phyloP scores from a whole-genome alignment of 2,888 invertebrate species.

The Cepaea hortensis region DNA sequence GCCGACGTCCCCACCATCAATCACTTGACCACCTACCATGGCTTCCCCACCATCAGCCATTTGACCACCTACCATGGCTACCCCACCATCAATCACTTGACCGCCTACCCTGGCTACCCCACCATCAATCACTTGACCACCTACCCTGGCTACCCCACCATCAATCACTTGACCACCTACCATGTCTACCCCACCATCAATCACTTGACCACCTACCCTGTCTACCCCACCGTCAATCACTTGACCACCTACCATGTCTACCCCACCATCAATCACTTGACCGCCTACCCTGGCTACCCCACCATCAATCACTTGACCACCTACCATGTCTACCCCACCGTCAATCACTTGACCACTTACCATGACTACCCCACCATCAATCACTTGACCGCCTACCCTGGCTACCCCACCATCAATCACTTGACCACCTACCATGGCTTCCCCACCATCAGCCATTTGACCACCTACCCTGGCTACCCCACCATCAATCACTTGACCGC shows the following conservation, averaged over 20 bases:
- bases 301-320: background rate
- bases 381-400: background rate
- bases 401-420: background rate
- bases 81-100: background rate
- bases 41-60: background rate
- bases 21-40: background rate
- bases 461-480: background rate
- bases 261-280: background rate
- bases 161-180: background rate
- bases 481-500: background rate
- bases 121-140: background rate
- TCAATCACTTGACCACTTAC: background rate
- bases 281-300: background rate
- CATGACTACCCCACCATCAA: background rate
- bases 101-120: background rate
- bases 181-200: background rate
- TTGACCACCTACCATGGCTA: background rate
- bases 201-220: background rate
- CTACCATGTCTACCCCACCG: background rate
- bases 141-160: background rate
- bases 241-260: background rate
- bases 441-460: background rate
- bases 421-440: background rate
- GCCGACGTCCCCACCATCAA: background rate
- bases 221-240: background rate